Conservation (phyloP, 2,113 vertebrate species). For the Grantiella picta region DNA sequence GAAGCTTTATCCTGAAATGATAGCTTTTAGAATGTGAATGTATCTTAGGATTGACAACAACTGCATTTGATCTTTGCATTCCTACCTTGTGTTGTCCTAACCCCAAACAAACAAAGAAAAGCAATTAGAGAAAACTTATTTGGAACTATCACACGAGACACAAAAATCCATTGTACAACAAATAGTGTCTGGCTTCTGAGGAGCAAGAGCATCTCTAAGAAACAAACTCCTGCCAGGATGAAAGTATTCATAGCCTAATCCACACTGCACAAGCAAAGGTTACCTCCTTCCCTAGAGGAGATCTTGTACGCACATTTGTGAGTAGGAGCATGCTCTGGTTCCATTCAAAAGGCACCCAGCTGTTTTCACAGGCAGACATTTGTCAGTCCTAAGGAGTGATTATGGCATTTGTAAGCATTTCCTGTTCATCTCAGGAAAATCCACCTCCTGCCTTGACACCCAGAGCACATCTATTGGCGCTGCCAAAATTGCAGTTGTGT, state of each 20-base stretch:
- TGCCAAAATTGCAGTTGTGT: background rate
- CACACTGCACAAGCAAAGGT: background rate
- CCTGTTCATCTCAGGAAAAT: background rate
- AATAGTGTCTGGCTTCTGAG: background rate
- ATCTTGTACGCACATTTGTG: too few relatives aligned
- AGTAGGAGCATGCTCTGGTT: background rate
- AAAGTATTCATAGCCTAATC: accelerated
- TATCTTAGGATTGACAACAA: background rate
- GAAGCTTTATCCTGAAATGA: background rate
- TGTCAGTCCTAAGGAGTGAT: background rate
- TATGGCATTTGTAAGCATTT: background rate
- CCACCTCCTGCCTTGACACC: background rate
- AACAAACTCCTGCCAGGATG: background rate
- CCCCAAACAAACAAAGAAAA: background rate
- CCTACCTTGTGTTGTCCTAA: background rate
- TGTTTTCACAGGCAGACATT: background rate
- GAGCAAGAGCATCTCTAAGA: background rate
- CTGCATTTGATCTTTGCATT: accelerated
- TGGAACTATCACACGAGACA: background rate
- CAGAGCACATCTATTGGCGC: accelerated
- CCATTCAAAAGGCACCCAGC: background rate
- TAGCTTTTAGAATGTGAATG: background rate
- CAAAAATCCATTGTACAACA: background rate
- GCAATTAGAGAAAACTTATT: background rate
- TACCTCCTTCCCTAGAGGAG: background rate